Evolutionary conservation across 2,797 vertebrate species (phyloP).

Genomic region (Australoheros facetus): DNA sequence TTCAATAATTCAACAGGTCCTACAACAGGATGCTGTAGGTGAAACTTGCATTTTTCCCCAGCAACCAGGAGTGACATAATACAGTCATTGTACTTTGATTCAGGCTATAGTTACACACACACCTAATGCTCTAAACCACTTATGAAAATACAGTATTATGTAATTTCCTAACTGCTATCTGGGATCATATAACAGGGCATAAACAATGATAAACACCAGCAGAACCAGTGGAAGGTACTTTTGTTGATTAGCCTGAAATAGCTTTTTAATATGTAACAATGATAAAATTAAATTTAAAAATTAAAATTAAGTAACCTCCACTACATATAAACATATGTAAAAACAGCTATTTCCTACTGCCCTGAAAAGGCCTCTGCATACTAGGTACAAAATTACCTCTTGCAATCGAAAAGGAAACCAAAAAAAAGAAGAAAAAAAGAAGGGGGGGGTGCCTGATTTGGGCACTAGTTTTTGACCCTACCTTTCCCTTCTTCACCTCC

Average conservation of each 20-base stretch:
- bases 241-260: background rate
- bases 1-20: background rate
- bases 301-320: too few relatives aligned
- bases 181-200: background rate
- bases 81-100: background rate
- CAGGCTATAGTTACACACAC: background rate
- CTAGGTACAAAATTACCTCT: too few relatives aligned
- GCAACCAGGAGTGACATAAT: background rate
- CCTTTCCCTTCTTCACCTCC: conserved; percentile 13
- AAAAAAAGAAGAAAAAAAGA: background rate
- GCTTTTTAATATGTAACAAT: background rate
- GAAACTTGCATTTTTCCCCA: background rate
- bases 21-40: background rate
- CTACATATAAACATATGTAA: too few relatives aligned
- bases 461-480: conserved; percentile 1
- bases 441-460: background rate
- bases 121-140: background rate
- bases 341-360: too few relatives aligned
- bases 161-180: background rate
- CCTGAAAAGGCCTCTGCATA: too few relatives aligned
- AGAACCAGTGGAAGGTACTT: background rate
- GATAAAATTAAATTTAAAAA: too few relatives aligned
- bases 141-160: background rate
- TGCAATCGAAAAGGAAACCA: background rate
- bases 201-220: background rate